Conservation (phyloP, 1,140 invertebrate species). For the Hylaeus volcanicus region DNA sequence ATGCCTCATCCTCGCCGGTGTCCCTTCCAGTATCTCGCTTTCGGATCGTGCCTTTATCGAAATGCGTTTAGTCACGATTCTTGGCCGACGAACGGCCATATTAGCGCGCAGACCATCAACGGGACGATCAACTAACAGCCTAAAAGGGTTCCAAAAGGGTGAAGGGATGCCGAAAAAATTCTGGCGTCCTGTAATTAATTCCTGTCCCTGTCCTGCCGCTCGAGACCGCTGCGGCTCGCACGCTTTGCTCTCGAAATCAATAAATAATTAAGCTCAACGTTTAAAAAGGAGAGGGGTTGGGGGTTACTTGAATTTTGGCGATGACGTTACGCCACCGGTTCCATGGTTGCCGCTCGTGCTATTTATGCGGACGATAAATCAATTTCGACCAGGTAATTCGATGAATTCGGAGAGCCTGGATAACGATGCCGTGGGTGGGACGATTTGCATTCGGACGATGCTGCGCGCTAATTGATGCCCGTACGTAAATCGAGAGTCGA, state of each 20-base stretch:
- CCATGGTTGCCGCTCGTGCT: neutral
- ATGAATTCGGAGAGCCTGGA: constrained; percentile 11
- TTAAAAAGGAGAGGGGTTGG: too few relatives aligned
- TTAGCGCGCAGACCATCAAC: constrained; percentile 28
- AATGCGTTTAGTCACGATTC: constrained; percentile 58
- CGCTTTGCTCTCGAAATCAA: neutral
- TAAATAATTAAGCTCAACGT: too few relatives aligned
- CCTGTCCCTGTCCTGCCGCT: too few relatives aligned
- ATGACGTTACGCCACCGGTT: neutral
- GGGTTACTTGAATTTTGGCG: neutral
- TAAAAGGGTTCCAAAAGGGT: constrained; percentile 2
- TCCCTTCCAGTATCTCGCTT: constrained; percentile 40
- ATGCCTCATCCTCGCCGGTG: constrained; percentile 17
- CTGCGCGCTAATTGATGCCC: constrained; percentile 14
- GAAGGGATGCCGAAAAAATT: neutral
- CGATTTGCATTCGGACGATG: constrained; percentile 13
- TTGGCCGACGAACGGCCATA: constrained; percentile 4
- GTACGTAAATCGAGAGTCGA: constrained; percentile 8
- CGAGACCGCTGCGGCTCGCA: too few relatives aligned
- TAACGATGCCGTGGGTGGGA: constrained; percentile 8
- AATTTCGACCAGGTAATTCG: constrained; percentile 12
- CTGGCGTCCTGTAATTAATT: constrained; percentile 31
- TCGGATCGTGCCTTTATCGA: constrained; percentile 46
- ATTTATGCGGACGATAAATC: constrained; percentile 23
- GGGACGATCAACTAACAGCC: neutral